phyloP scores from a whole-genome alignment of 2,113 vertebrate species.

The Callocephalon fimbriatum region DNA sequence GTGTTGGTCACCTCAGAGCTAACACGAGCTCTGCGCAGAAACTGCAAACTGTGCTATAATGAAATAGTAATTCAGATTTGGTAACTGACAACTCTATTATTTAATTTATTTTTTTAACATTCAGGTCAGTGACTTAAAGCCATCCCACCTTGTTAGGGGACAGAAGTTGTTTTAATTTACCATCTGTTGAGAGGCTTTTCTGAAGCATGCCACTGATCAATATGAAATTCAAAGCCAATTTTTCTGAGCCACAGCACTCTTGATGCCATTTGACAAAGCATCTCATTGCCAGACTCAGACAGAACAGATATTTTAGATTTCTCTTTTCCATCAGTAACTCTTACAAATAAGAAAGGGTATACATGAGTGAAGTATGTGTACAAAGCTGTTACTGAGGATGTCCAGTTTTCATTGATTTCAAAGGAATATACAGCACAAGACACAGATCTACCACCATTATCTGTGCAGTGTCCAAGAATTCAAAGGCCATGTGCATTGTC shows the following conservation, averaged over 20 bases:
- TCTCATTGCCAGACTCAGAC: neutral
- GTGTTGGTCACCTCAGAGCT: neutral
- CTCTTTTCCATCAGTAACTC: neutral
- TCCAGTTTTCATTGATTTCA: neutral
- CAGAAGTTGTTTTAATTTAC: neutral
- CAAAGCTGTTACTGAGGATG: neutral
- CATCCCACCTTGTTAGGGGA: neutral
- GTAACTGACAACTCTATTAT: neutral
- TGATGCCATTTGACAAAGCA: neutral
- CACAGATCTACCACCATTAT: neutral
- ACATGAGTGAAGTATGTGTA: neutral
- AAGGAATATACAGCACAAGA: neutral
- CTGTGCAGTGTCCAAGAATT: accelerated
- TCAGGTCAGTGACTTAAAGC: neutral
- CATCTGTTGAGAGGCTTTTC: neutral
- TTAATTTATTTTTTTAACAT: neutral
- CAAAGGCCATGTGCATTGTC: neutral
- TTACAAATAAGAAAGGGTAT: neutral
- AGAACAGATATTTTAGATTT: neutral
- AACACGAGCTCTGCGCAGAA: neutral
- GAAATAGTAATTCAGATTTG: neutral
- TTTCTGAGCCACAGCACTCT: neutral
- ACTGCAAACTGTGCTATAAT: neutral
- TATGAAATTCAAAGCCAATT: neutral
- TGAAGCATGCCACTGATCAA: neutral